Evolutionary conservation across 2,113 vertebrate species (phyloP), one percentile per base, ranked within the genome.

Genomic region (Piprites chloris): DNA sequence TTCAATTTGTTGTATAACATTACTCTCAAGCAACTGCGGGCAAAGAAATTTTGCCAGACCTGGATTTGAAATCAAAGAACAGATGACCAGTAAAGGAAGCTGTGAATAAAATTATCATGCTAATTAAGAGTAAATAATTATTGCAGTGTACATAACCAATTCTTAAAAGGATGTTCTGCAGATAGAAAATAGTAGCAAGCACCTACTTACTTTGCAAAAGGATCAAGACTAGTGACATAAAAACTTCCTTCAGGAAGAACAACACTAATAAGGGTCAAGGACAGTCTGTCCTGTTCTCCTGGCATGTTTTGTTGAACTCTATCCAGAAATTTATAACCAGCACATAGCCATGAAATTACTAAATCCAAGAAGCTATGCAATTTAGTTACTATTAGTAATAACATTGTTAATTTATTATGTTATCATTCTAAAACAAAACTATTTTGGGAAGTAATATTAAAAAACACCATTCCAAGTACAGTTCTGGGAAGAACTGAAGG

Each of bases 71-170:
- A 58, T 53, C 72, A 65, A 62, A 86, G 41, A 94, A 58, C 53
- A 86, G 52, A 71, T 42, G 56, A 88, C 35, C 23, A 63, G 69
- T 23, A 90, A 94, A 46, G 49, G 46, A 76, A 76, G 19, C 35
- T 28, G 44, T 61, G 4, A 95, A 75, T 77, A 84, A 88, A 91
- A 44, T n/a, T 49, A 83, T 21, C 39, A 59, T 2, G 3, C 41
- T 86, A 85, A 95, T 87, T 77, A 79, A 68, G 76, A 91, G 8
- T 75, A 96, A 87, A 80, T 81, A 89, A 63, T 74, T 53, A 62
- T 30, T 90, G 55, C 52, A 68, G 16, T 32, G 16, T 66, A 73
- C 16, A 1, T 41, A 92, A 68, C 20, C 37, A 58, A 50, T 71
- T 72, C 27, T 63, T 50, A 58, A 62, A 95, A 89, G 21, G 53